phyloP scores from a whole-genome alignment of 1,140 invertebrate species.

The Zophobas morio region DNA sequence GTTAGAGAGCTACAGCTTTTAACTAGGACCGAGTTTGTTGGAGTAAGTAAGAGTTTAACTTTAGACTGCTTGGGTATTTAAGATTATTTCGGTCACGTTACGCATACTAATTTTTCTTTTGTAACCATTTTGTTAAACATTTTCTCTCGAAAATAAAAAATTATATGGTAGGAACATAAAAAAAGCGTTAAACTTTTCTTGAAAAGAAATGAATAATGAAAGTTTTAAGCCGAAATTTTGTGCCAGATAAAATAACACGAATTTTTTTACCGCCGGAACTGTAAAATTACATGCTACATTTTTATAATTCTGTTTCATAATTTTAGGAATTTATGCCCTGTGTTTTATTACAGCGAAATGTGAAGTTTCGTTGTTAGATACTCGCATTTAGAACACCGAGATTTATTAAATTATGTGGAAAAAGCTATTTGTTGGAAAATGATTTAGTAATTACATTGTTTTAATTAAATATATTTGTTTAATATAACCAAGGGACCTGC shows the following conservation, averaged over 20 bases:
- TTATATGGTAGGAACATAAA: conserved; percentile 29
- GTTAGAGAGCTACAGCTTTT: not conserved
- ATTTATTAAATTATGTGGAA: too few relatives aligned
- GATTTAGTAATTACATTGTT: too few relatives aligned
- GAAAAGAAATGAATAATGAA: conserved; percentile 29
- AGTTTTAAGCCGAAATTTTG: conserved; percentile 16
- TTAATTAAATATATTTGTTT: too few relatives aligned
- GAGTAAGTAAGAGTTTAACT: not conserved
- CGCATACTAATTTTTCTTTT: conserved; percentile 24
- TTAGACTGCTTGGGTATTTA: not conserved
- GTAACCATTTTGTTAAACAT: conserved; percentile 14
- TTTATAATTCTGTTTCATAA: conserved; percentile 7
- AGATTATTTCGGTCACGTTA: conserved; percentile 15
- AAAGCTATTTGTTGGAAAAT: too few relatives aligned
- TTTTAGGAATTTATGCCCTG: not conserved
- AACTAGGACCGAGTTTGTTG: not conserved
- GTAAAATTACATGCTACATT: conserved; percentile 26
- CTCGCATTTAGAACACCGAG: too few relatives aligned
- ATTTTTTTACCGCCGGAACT: conserved; percentile 19
- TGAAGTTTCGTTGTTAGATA: not conserved
- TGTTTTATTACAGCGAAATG: not conserved
- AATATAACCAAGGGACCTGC: too few relatives aligned
- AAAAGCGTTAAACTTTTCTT: conserved; percentile 15
- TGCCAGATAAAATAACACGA: conserved; percentile 9
- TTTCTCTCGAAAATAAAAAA: conserved; percentile 32